Conservation (phyloP, 1,140 invertebrate species). For the Drosophila serrata region DNA sequence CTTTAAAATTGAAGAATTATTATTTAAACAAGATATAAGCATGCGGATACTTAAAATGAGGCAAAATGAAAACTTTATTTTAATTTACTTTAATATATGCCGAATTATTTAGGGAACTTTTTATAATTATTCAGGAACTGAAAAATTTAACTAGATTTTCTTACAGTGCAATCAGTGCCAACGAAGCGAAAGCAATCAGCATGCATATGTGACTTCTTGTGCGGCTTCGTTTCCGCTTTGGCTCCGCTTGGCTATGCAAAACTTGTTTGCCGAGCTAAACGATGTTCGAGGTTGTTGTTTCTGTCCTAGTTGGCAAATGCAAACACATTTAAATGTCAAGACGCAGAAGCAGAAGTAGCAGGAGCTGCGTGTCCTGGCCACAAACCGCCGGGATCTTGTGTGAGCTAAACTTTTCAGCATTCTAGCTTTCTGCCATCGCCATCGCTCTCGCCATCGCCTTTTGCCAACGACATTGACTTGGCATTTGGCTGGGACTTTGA, state of each 20-base stretch:
- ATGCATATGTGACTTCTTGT: conserved; percentile 66
- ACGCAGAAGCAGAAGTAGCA: conserved; percentile 27
- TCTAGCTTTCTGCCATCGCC: conserved; percentile 7
- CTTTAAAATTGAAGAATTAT: background rate
- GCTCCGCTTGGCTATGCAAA: conserved; percentile 44
- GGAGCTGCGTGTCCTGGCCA: conserved; percentile 36
- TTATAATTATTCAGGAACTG: background rate
- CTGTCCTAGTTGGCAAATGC: conserved; percentile 49
- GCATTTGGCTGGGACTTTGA: conserved; percentile 70
- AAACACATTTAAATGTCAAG: conserved; percentile 75
- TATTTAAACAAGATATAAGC: background rate
- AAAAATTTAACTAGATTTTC: background rate
- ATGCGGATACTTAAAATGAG: background rate
- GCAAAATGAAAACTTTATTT: too few species aligned
- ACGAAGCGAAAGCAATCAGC: conserved; percentile 61
- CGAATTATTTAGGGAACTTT: too few species aligned
- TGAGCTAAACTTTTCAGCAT: conserved; percentile 29
- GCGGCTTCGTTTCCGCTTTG: conserved; percentile 46
- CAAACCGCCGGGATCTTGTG: conserved; percentile 41
- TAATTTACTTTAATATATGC: too few species aligned
- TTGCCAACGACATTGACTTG: conserved; percentile 34
- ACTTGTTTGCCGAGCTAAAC: conserved; percentile 55
- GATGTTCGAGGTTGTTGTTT: conserved; percentile 53
- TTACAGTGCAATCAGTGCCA: conserved; percentile 4
- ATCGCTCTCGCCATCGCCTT: conserved; percentile 9